A percentile compares a stretch with the other conserved stretches of the same genome.
Evolutionary conservation across 1,140 invertebrate genomes (phyloP).

Genomic region (Pseudobourletiella spinata): DNA sequence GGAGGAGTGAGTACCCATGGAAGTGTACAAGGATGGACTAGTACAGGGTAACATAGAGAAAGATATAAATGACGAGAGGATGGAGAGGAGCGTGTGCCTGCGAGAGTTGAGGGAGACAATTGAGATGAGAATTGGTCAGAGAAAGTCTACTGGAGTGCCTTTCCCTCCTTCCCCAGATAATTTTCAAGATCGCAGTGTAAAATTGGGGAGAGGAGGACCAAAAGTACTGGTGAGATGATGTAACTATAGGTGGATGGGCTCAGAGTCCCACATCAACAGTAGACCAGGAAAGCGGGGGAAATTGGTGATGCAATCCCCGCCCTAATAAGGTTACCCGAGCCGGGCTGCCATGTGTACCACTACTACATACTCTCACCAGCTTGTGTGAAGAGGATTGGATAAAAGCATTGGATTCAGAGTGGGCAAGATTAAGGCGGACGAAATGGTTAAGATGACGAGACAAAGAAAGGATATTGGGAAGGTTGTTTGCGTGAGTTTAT

Average conservation of each 20-base stretch:
- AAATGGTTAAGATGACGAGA: neutral
- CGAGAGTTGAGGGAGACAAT: neutral
- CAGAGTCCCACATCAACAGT: neutral
- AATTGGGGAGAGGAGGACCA: neutral
- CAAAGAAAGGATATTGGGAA: neutral
- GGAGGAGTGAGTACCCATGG: neutral
- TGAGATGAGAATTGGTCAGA: neutral
- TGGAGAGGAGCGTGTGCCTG: no score
- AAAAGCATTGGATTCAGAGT: neutral
- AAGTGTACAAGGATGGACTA: neutral
- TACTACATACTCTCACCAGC: no score
- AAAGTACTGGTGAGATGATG: slow-evolving; percentile 6
- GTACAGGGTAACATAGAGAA: neutral
- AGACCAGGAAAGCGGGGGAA: neutral
- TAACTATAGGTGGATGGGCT: slow-evolving; percentile 1
- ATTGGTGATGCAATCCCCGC: neutral
- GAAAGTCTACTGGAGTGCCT: no score
- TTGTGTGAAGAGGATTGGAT: neutral
- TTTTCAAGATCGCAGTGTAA: neutral
- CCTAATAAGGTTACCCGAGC: no score
- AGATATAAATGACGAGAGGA: slow-evolving; percentile 2
- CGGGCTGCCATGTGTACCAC: neutral
- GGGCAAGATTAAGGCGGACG: neutral
- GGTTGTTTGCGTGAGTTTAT: no score
- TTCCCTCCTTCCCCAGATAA: no score